A percentile compares a stretch with the other conserved stretches of the same genome.
These are phyloP conservation scores for Melanaphis sacchari DNA, from an alignment of 1,140 invertebrate genomes.

Conservation along the genomic window DNA sequence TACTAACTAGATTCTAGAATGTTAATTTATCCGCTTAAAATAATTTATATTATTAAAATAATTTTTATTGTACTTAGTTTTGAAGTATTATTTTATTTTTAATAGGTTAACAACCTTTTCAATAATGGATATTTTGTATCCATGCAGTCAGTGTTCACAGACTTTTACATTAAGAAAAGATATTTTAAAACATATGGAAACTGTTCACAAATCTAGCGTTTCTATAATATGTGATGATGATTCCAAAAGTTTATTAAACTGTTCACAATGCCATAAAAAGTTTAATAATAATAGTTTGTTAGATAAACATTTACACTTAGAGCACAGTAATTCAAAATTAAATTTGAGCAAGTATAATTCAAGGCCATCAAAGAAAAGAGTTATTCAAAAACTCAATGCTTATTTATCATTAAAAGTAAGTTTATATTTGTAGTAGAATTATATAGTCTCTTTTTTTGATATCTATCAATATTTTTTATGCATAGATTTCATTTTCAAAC, in stretches of 20 bases:
- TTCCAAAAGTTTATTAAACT: not conserved
- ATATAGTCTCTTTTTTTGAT: not conserved
- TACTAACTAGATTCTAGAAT: too few relatives aligned
- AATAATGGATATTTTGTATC: constrained; percentile 32
- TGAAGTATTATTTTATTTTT: not conserved
- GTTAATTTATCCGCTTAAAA: too few relatives aligned
- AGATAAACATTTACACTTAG: not conserved
- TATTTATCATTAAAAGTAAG: constrained; percentile 36
- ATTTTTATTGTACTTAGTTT: not conserved
- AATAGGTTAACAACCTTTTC: not conserved
- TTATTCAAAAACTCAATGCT: not conserved
- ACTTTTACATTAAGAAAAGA: constrained; percentile 33
- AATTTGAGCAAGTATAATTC: not conserved
- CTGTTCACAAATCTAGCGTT: not conserved
- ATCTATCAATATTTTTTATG: not conserved
- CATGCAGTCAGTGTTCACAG: constrained; percentile 1
- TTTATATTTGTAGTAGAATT: not conserved
- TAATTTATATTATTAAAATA: not conserved
- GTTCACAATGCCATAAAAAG: not conserved
- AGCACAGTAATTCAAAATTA: not conserved
- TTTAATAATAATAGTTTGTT: not conserved
- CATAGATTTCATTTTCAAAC: not conserved
- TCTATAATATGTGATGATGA: not conserved
- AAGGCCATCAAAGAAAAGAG: not conserved
- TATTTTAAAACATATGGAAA: not conserved